Evolutionary conservation across 2,888 invertebrate species (phyloP).

Genomic region (Gerris lacustris): DNA sequence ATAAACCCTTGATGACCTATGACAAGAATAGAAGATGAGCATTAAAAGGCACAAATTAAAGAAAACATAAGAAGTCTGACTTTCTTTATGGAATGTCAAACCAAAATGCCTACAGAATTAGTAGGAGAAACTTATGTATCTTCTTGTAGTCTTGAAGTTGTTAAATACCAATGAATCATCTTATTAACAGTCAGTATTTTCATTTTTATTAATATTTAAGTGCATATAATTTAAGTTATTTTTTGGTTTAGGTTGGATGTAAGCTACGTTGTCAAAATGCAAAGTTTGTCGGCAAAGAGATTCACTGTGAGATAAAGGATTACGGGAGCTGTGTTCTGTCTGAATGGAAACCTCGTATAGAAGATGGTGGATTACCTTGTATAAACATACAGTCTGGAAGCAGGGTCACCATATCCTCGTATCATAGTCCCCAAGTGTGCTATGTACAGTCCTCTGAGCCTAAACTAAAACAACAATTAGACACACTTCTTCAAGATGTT

Average conservation of each 20-base stretch:
- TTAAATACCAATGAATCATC: no score
- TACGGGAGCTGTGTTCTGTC: background rate
- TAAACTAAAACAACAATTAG: background rate
- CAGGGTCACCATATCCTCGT: conserved; percentile 18
- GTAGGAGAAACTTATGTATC: no score
- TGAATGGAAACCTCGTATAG: conserved; percentile 18
- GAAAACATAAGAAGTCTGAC: no score
- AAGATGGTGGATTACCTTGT: conserved; percentile 19
- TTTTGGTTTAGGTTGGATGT: background rate
- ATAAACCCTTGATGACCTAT: no score
- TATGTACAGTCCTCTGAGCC: conserved; percentile 20
- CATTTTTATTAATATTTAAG: no score
- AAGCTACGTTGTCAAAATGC: background rate
- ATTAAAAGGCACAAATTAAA: no score
- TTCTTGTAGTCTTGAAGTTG: no score
- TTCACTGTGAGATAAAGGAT: background rate
- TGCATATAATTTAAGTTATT: no score
- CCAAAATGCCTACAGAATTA: no score
- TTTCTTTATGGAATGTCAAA: no score
- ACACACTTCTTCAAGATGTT: conserved; percentile 16
- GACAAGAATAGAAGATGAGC: no score
- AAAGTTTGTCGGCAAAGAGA: background rate
- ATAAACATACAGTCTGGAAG: conserved; percentile 15
- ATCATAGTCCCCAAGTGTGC: conserved; percentile 16
- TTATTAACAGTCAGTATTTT: no score